phyloP scores from a whole-genome alignment of 2,888 invertebrate genomes.

The Drosophila vallismaia region DNA sequence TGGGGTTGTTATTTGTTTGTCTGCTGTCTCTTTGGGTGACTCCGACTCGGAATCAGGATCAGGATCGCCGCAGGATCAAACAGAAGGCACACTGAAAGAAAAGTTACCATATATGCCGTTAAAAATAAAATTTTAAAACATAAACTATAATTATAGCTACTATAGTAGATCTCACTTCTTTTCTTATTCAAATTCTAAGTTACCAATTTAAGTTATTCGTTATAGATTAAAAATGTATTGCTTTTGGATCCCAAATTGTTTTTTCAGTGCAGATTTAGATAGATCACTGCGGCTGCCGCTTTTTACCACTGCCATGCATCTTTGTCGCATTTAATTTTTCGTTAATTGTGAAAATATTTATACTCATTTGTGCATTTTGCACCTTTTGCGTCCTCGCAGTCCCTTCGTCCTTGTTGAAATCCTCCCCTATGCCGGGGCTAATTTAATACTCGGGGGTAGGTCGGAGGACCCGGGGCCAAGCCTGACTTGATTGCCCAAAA shows the following conservation, averaged over 20 bases:
- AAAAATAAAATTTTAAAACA: background rate
- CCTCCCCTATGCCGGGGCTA: constrained; percentile 54
- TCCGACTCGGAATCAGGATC: constrained; percentile 51
- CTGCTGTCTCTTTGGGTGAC: constrained; percentile 24
- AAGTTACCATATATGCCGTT: too few species aligned
- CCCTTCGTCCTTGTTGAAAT: constrained; percentile 36
- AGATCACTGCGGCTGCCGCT: constrained; percentile 54
- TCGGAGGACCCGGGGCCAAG: constrained; percentile 53
- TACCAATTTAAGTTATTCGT: too few species aligned
- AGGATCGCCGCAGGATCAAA: constrained; percentile 53
- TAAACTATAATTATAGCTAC: too few species aligned
- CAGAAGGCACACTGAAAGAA: constrained; percentile 22
- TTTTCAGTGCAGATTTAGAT: constrained; percentile 16
- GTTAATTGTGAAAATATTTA: constrained; percentile 83
- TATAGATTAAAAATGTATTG: background rate
- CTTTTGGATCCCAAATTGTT: background rate
- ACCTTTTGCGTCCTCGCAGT: constrained; percentile 66
- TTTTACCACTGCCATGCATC: constrained; percentile 56
- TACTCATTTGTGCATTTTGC: constrained; percentile 82
- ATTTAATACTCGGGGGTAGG: constrained; percentile 67
- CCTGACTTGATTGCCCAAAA: constrained; percentile 76
- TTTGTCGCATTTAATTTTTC: constrained; percentile 80
- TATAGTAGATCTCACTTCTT: too few species aligned
- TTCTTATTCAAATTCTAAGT: too few species aligned
- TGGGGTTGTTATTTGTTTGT: constrained; percentile 75